Base-by-base conservation (phyloP, 2,113 vertebrate genomes). In the Pongo pygmaeus region DNA sequence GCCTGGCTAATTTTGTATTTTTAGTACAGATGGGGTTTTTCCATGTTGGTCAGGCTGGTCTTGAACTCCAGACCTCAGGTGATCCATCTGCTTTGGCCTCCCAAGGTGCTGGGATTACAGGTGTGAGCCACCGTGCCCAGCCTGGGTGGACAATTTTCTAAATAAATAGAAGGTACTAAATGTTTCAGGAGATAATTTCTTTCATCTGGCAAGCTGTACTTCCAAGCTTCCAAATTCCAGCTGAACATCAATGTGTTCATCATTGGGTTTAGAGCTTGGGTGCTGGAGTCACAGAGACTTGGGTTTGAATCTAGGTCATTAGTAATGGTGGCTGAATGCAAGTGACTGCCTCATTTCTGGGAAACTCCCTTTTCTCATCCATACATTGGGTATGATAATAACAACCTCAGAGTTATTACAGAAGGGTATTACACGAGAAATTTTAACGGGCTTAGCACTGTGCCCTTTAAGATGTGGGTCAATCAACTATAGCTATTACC, bases 101-200 rank as follows among this genome's bases (percentile, higher is more conserved):
- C 25, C 59, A 13, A 30, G 30, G 10, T 61, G 25, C 59, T 30
- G 25, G 59, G 59, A 61, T 61, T 61, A 61, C 11, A 61, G 25
- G 59, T 5, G 11, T 25, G 10, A 61, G 11, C 25, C 59, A 61
- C 25, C 0, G 25, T 2, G 0, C 25, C 50, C 50, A 17, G 5
- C 50, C 16, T 61, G 59, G 25, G 25, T 27, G 2, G 11, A 61
- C 59, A 30, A 61, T 61, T 61, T 27, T 30, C 59, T 57, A 50
- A 43, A 75, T 80, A 67, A 75, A 59, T 3, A 96, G 83, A 88
- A 88, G 50, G 70, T n/a, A 43, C 30, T 86, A 81, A 89, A 85
- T 64, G 55, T 55, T 97, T 92, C 79, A 80, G 50, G 94, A 88
- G 38, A 38, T 64, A 40, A 72, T 74, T 43, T 46, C 61, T 94